Percentiles rank a stretch among this genome's conserved stretches.
Evolutionary conservation across 2,797 vertebrate genomes (phyloP).

Genomic region (Masticophis lateralis): DNA sequence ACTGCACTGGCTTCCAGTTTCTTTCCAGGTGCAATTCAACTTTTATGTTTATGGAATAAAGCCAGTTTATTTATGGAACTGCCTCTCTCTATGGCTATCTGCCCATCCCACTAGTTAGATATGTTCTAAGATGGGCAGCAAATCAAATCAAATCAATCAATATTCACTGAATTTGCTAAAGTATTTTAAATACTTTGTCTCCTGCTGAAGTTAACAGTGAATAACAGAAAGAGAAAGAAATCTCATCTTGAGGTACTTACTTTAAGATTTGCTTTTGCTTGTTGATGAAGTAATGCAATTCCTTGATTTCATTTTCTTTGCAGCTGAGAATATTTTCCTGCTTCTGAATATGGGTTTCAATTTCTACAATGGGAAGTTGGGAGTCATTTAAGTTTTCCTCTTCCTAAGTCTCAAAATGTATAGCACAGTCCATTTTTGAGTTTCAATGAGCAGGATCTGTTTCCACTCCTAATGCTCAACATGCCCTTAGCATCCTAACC

Average conservation of each 20-base stretch:
- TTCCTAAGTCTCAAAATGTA: not conserved
- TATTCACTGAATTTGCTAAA: not conserved
- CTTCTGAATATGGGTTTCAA: conserved; percentile 52
- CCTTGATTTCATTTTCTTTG: conserved; percentile 62
- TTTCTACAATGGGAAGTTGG: conserved; percentile 49
- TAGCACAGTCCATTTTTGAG: not conserved
- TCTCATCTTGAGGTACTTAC: conserved; percentile 11
- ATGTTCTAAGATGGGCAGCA: not conserved
- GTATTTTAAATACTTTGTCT: not conserved
- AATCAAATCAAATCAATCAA: too few relatives aligned
- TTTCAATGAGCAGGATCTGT: not conserved
- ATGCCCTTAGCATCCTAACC: not conserved
- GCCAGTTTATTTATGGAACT: not conserved
- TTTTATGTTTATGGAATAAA: not conserved
- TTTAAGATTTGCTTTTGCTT: conserved; percentile 65
- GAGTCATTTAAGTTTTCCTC: not conserved
- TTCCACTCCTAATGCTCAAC: not conserved
- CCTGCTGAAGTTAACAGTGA: not conserved
- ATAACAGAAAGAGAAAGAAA: not conserved
- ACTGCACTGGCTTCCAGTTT: not conserved
- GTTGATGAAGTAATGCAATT: conserved; percentile 61
- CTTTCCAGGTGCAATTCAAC: not conserved
- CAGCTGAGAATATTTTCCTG: conserved; percentile 54
- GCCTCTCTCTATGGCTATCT: not conserved
- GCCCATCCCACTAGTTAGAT: not conserved